phyloP scores from a whole-genome alignment of 2,888 invertebrate genomes.

The Proisotoma minuta region DNA sequence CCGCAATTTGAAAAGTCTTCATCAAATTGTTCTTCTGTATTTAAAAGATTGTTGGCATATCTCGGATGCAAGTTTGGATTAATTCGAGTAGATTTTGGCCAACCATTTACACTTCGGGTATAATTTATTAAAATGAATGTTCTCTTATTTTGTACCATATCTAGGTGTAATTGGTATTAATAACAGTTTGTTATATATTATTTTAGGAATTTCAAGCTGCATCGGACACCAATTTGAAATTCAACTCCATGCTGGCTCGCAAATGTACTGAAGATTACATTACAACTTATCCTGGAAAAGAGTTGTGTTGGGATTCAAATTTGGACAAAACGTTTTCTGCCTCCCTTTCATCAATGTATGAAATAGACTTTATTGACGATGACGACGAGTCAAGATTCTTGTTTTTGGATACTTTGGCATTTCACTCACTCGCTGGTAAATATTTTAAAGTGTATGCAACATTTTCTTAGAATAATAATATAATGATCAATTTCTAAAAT shows the following conservation, averaged over 20 bases:
- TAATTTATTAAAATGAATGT: neutral
- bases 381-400: neutral
- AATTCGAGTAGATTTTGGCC: constrained; percentile 29
- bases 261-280: neutral
- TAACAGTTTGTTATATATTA: neutral
- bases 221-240: constrained; percentile 14
- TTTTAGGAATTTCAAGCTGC: constrained; percentile 11
- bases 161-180: neutral
- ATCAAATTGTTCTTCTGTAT: neutral
- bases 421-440: constrained; percentile 29
- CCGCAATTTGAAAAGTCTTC: neutral
- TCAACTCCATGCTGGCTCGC: neutral
- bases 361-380: constrained; percentile 11
- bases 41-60: neutral
- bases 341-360: constrained; percentile 31
- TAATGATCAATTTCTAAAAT: too few relatives aligned
- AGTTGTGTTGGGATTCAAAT: constrained; percentile 25
- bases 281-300: constrained; percentile 8
- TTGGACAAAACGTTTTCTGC: neutral
- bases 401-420: constrained; percentile 18
- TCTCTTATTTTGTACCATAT: neutral
- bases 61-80: constrained; percentile 10
- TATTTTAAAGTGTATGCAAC: too few relatives aligned
- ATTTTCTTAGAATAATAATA: too few relatives aligned
- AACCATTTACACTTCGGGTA: constrained; percentile 33